Evolutionary conservation across 1,140 invertebrate species (phyloP), one percentile per base, ranked within the genome.

Genomic region (Ruditapes philippinarum): DNA sequence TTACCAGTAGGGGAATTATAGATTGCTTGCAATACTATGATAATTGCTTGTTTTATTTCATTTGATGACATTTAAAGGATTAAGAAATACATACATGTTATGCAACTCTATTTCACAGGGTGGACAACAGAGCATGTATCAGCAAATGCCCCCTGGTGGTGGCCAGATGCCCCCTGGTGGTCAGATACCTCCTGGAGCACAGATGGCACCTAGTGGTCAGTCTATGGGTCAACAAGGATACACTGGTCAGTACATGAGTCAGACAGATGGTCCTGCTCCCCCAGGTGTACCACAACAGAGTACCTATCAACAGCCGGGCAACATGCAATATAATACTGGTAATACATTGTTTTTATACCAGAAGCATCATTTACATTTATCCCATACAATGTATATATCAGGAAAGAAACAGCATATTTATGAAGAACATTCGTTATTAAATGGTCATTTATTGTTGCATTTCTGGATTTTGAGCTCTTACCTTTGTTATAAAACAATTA

Each of bases 91-190:
- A 17, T 49, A 11, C 17, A 11, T 49, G 7, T 49, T 49, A 11
- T 11, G 17, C 17, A 11, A 11, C 45, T 17, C 17, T 49, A 49
- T 49, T 11, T 79, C 73, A 62, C 73, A 78, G 42, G 73, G 65
- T 51, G 68, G 60, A 28, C 84, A 81, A 33, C 54, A 31, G 88
- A 90, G 60, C 31, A 89, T 89, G 90, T 65, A 81, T 49, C 79
- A 76, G 51, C 54, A 76, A 62, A 51, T 74, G 38, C 40, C 40
- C 5, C 68, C 36, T 11, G 36, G 28, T 9, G n/a, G n/a, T n/a
- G n/a, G n/a, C n/a, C n/a, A 40, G 49, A 31, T 4, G 38, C 28
- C 49, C n/a, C n/a, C 82, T n/a, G 22, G 4, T 22, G 57, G 22
- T 51, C 11, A 22, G 49, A 12, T 22, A 51, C 9, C 49, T 22